Conservation (phyloP, 2,113 vertebrate species). For the Scatophagus argus region DNA sequence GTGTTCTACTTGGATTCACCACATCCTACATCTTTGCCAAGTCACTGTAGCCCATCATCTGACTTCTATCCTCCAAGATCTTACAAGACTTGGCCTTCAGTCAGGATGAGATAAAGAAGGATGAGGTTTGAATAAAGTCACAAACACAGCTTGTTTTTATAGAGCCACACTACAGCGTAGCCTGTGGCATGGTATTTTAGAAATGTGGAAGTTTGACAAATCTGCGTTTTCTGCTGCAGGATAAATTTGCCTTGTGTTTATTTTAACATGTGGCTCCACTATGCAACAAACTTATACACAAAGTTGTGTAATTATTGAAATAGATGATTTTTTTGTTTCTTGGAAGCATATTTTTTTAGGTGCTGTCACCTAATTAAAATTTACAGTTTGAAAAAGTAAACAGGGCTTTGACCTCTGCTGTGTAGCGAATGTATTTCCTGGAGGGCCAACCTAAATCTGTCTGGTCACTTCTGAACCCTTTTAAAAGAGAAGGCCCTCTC, state of each 20-base stretch:
- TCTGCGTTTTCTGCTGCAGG: slow-evolving; percentile 4
- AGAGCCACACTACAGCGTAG: background rate
- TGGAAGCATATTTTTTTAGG: slow-evolving; percentile 4
- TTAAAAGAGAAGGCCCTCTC: background rate
- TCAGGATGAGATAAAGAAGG: slow-evolving; percentile 35
- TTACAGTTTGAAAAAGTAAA: background rate
- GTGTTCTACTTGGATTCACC: background rate
- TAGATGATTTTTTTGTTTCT: background rate
- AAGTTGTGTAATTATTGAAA: slow-evolving; percentile 15
- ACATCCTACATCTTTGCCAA: background rate
- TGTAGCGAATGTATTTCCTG: background rate
- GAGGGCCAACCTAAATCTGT: background rate
- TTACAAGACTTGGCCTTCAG: slow-evolving; percentile 25
- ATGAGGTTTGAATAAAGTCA: slow-evolving; percentile 24
- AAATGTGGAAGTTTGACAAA: background rate
- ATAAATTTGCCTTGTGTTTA: slow-evolving; percentile 1
- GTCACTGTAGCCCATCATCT: slow-evolving; percentile 34
- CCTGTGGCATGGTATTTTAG: background rate
- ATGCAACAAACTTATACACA: slow-evolving; percentile 41
- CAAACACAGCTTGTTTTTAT: slow-evolving; percentile 13
- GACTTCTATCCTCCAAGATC: slow-evolving; percentile 37
- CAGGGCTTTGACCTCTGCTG: slow-evolving; percentile 15
- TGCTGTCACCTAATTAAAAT: background rate
- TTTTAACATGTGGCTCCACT: slow-evolving; percentile 35
- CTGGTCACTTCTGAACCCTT: background rate